Evolutionary conservation across 2,888 invertebrate genomes (phyloP).

Genomic region (Aphidoletes aphidimyza): DNA sequence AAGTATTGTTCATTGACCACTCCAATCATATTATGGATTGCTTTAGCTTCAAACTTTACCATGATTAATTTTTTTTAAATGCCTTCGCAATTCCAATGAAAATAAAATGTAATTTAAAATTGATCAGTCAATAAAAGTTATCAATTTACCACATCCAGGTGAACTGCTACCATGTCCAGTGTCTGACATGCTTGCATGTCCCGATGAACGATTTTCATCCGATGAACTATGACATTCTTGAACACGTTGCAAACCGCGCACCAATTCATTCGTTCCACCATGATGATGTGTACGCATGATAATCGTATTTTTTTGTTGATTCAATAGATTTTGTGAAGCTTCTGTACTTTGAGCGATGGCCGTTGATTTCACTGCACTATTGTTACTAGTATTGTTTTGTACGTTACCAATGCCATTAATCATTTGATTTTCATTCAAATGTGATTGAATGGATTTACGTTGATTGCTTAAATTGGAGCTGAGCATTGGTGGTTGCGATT

Average conservation of each 20-base stretch:
- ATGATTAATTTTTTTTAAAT: too few relatives aligned
- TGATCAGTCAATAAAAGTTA: too few relatives aligned
- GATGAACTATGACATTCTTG: slow-evolving; percentile 85
- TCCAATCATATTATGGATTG: too few relatives aligned
- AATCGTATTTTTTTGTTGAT: slow-evolving; percentile 42
- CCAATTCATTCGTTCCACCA: slow-evolving; percentile 59
- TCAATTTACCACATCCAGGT: slow-evolving; percentile 68
- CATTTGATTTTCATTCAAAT: neutral
- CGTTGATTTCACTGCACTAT: neutral
- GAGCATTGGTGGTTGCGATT: slow-evolving; percentile 71
- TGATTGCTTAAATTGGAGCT: slow-evolving; percentile 65
- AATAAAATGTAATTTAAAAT: slow-evolving; percentile 27
- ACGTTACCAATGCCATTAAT: neutral
- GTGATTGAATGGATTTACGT: slow-evolving; percentile 5
- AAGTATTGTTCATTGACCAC: too few relatives aligned
- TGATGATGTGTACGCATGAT: slow-evolving; percentile 64
- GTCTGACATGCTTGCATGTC: slow-evolving; percentile 94
- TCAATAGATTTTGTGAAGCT: neutral
- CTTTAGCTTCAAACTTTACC: too few relatives aligned
- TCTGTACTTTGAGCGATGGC: neutral
- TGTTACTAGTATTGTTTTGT: slow-evolving; percentile 55
- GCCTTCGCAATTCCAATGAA: too few relatives aligned
- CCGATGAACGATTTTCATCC: slow-evolving; percentile 90
- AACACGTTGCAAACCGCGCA: slow-evolving; percentile 68
- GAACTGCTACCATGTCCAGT: slow-evolving; percentile 78